A percentile compares a stretch with the other conserved stretches of the same genome.
Conservation (phyloP, 2,113 vertebrate genomes). For the Monopterus albus region DNA sequence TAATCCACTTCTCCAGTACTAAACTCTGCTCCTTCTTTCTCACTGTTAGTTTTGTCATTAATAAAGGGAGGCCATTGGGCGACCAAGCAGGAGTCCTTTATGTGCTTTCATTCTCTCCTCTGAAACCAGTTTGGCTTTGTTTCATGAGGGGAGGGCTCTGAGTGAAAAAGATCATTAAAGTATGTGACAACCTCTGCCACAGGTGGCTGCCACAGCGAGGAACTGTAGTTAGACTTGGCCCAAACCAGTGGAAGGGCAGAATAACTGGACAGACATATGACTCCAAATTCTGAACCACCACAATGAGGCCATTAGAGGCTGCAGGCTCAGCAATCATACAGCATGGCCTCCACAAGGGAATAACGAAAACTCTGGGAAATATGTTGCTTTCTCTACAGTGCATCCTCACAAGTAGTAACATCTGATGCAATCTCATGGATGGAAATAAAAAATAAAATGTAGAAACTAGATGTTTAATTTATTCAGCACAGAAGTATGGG, state of each 20-base stretch:
- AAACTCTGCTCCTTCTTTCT: constrained; percentile 13
- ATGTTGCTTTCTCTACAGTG: neutral
- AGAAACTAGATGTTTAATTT: neutral
- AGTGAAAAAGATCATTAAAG: constrained; percentile 65
- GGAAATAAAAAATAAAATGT: neutral
- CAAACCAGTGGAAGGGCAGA: constrained; percentile 16
- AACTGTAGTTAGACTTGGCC: constrained; percentile 42
- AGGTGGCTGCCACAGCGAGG: constrained; percentile 27
- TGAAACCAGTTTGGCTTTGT: constrained; percentile 62
- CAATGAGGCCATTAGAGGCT: constrained; percentile 37
- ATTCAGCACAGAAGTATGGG: neutral
- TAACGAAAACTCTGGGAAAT: constrained; percentile 26
- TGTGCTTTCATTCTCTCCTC: constrained; percentile 38
- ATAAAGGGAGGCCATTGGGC: constrained; percentile 37
- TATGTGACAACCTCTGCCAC: constrained; percentile 42
- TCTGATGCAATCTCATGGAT: neutral
- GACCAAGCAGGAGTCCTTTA: constrained; percentile 63
- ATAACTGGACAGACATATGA: constrained; percentile 51
- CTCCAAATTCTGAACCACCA: constrained; percentile 20
- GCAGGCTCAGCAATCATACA: constrained; percentile 30
- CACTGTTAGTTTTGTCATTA: constrained; percentile 54
- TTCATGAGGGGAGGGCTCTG: constrained; percentile 30
- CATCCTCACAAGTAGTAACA: neutral
- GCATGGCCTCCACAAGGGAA: constrained; percentile 7
- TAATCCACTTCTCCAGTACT: constrained; percentile 9